Evolutionary conservation across 2,113 vertebrate genomes (phyloP), one percentile per base, ranked within the genome.

Genomic region (Chlorodrepanis virens): DNA sequence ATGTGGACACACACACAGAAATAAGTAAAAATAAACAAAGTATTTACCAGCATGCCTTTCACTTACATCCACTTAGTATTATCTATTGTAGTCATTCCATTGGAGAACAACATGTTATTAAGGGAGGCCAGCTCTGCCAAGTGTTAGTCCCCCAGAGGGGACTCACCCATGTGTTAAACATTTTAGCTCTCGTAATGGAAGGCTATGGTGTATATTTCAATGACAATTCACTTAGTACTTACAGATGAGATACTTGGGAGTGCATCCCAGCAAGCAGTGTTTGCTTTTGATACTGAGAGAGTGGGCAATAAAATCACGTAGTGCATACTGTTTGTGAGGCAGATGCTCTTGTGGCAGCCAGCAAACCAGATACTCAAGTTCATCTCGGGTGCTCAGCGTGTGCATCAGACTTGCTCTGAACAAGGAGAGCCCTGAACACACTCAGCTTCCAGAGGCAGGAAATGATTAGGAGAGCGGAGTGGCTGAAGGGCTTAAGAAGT

Each of bases 131-230:
- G 80, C 72, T 77, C 80, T 96, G 93, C 92, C 92, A 91, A 93
- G 85, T 93, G 87, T 94, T 91, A 92, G 94, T 96, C 57, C 90
- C 94, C 95, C 86, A 96, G 90, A 95, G 93, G 95, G 94, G 83
- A 95, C 83, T 96, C 94, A 96, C 83, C 93, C 94, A 94, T 91
- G 94, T 97, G 95, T 96, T 96, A 96, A 97, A 96, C 83, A 94
- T 83, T 95, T 88, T 87, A 83, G 90, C 71, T 91, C 76, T 91
- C 9, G 1, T 89, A 91, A 93, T 83, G 90, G 87, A 87, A 96
- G 37, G 60, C 74, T 70, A 45, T 87, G 53, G 71, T 91, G 91
- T 83, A 83, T 94, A 94, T 96, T 97, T 96, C 93, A 96, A 65
- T 87, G 93, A 87, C 96, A 96, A 92, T 92, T 93, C 90, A 93